Percentiles rank a stretch among this genome's conserved stretches.
phyloP scores from a whole-genome alignment of 2,797 vertebrate genomes.

The Pseudochaenichthys georgianus region DNA sequence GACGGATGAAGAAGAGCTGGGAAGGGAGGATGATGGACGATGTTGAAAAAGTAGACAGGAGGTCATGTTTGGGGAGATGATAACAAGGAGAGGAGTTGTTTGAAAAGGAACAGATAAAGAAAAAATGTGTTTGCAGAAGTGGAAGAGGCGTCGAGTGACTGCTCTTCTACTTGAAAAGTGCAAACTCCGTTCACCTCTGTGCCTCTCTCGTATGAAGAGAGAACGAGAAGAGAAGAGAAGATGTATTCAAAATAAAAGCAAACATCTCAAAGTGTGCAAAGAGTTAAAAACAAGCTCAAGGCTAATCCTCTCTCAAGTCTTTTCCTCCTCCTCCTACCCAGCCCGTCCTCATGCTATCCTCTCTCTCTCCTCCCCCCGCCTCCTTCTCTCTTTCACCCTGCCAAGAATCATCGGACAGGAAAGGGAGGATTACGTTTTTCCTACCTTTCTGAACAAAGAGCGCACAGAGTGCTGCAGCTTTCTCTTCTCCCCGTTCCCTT shows the following conservation, averaged over 20 bases:
- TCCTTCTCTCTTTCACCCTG: constrained; percentile 73
- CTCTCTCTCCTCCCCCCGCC: constrained; percentile 52
- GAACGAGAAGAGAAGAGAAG: constrained; percentile 1
- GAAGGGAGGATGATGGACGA: neutral
- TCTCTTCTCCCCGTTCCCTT: constrained; percentile 69
- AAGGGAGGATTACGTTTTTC: constrained; percentile 97
- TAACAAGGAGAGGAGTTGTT: constrained; percentile 14
- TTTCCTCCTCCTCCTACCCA: constrained; percentile 31
- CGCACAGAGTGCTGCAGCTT: constrained; percentile 88
- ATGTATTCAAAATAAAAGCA: constrained; percentile 49
- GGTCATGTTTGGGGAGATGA: constrained; percentile 4
- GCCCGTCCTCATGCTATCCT: constrained; percentile 64
- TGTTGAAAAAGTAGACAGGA: neutral
- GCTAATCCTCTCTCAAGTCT: constrained; percentile 65
- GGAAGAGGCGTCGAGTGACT: constrained; percentile 64
- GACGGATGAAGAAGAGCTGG: neutral
- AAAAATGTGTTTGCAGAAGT: constrained; percentile 35
- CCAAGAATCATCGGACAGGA: constrained; percentile 98
- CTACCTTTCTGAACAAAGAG: constrained; percentile 97
- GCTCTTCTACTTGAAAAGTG: constrained; percentile 63
- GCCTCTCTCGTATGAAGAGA: constrained; percentile 1
- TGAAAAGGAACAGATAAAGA: constrained; percentile 4
- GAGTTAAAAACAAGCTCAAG: constrained; percentile 60
- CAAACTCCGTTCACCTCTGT: constrained; percentile 62
- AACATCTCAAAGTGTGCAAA: constrained; percentile 49